phyloP scores from a whole-genome alignment of 2,113 vertebrate genomes.

The human region DNA sequence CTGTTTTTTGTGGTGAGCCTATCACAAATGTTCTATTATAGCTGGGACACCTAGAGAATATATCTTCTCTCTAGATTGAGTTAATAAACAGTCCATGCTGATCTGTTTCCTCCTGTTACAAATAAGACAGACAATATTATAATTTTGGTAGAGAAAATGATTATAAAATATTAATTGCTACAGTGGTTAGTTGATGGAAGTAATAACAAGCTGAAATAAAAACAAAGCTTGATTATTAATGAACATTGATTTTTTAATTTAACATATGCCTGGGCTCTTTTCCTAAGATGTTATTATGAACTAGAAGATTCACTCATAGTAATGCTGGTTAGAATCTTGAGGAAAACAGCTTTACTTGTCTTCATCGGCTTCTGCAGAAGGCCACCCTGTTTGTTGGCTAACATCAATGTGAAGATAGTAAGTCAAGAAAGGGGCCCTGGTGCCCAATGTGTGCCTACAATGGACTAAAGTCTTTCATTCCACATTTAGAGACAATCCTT shows the following conservation, averaged over 20 bases:
- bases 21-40: background rate
- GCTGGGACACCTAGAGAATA: background rate
- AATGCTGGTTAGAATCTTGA: background rate
- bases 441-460: background rate
- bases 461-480: background rate
- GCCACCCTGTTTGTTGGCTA: background rate
- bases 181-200: background rate
- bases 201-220: background rate
- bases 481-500: background rate
- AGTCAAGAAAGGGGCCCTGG: background rate
- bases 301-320: background rate
- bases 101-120: background rate
- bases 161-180: constrained; percentile 2
- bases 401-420: background rate
- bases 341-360: constrained; percentile 9
- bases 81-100: background rate
- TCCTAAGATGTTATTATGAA: background rate
- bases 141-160: background rate
- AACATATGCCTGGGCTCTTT: background rate
- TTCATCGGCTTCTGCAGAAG: background rate
- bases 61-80: background rate
- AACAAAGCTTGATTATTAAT: constrained; percentile 11
- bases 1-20: background rate
- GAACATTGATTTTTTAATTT: background rate
- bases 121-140: constrained; percentile 3